Percentiles rank a stretch among this genome's conserved stretches.
phyloP scores from a whole-genome alignment of 2,888 invertebrate genomes.

The Heliconius cydno region DNA sequence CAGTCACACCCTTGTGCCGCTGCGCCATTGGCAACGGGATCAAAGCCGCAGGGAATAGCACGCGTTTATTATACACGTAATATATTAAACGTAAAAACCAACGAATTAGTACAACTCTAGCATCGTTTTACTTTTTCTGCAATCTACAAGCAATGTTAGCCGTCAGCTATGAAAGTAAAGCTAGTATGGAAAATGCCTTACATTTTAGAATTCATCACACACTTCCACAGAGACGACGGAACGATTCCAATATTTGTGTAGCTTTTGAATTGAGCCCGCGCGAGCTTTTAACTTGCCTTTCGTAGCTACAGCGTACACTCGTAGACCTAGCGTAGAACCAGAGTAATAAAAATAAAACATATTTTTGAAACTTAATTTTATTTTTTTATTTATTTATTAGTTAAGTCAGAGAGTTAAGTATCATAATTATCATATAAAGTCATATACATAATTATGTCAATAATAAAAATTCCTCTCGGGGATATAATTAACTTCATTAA shows the following conservation, averaged over 20 bases:
- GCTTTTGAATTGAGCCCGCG: slow-evolving; percentile 27
- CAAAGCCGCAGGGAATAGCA: too few species aligned
- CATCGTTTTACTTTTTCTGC: not conserved
- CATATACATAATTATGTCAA: too few species aligned
- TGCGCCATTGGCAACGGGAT: too few species aligned
- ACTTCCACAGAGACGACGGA: not conserved
- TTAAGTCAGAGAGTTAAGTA: too few species aligned
- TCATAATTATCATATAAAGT: too few species aligned
- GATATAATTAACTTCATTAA: too few species aligned
- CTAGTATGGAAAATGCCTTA: not conserved
- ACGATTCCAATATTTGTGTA: slow-evolving; percentile 29
- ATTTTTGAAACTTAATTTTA: not conserved
- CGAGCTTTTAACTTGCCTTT: slow-evolving; percentile 14
- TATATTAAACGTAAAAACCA: not conserved
- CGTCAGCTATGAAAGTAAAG: not conserved
- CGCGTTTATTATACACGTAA: too few species aligned
- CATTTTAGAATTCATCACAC: not conserved
- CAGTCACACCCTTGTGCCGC: too few species aligned
- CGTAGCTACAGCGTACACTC: slow-evolving; percentile 15
- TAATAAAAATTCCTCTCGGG: too few species aligned
- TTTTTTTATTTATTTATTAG: not conserved
- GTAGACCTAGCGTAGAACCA: not conserved
- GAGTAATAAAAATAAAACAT: not conserved
- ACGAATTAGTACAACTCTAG: not conserved
- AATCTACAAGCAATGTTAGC: not conserved